Percentiles rank a stretch among this genome's conserved stretches.
Conservation (phyloP, 2,797 vertebrate species). For the Dicrostonyx torquatus region DNA sequence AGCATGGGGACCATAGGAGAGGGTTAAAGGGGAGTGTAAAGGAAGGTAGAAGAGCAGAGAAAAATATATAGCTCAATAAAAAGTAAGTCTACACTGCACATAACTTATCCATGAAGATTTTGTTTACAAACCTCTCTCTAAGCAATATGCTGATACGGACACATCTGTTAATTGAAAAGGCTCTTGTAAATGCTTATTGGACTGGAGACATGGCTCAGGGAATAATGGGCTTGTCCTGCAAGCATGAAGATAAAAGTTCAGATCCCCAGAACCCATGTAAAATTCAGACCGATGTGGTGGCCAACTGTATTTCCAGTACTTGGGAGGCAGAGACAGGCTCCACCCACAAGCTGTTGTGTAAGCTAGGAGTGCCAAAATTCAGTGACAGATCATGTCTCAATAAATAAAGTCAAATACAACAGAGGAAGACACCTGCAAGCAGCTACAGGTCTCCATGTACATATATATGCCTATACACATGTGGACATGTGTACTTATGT, state of each 20-base stretch:
- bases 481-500: background rate
- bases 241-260: background rate
- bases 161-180: background rate
- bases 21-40: too few relatives aligned
- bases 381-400: background rate
- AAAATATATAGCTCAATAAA: too few relatives aligned
- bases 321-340: background rate
- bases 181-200: background rate
- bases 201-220: background rate
- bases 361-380: background rate
- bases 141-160: background rate
- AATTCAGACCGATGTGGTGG: background rate
- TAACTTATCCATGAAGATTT: constrained; percentile 7
- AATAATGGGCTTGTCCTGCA: background rate
- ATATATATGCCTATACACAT: too few relatives aligned
- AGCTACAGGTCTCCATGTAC: background rate
- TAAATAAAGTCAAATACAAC: background rate
- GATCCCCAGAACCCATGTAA: background rate
- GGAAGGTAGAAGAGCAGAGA: too few relatives aligned
- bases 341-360: background rate
- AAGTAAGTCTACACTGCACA: too few relatives aligned
- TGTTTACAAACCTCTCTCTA: constrained; percentile 19
- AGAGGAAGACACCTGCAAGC: background rate
- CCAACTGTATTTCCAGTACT: background rate
- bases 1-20: too few relatives aligned